Evolutionary conservation across 2,888 invertebrate species (phyloP), one percentile per base, ranked within the genome.

Genomic region (Meteorus colon): DNA sequence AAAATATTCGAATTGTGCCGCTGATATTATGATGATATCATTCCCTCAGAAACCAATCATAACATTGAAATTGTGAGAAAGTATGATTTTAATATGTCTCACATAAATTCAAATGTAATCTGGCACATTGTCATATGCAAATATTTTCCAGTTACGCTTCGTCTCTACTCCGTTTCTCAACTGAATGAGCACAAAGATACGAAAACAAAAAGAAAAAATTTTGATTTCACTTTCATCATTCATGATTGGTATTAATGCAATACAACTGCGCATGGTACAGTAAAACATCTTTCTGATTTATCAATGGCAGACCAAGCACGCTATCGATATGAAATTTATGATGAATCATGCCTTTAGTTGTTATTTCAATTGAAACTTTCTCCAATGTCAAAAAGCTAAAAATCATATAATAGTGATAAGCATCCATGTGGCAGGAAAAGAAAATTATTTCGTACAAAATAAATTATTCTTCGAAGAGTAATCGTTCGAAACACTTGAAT

Each of bases 381-480:
- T 62, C 8, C 41, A 12, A 41, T 41, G 41, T 8, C 41, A 41
- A 12, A 12, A 41, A 10, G 41, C 41, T 41, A 41, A 41, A 41
- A 41, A 41, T 41, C 41, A 41, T 41, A 41, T 12, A 1, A 41
- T 41, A 41, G 41, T 41, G 12, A 8, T 41, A 41, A 41, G 8
- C 41, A 41, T 41, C 12, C 41, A 41, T 41, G 41, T 41, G 41
- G 41, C 41, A 12, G 8, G 24, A 62, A 6, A 62, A 41, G 16
- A 62, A 67, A 27, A 31, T 19, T 29, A 19, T 62, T 62, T 62
- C 29, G n/a, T 29, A 31, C 16, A 16, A 14, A 60, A 62, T 29
- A 10, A 62, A 62, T 31, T 29, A 16, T 68, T n/a, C 16, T 6
- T 68, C 12, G 8, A 19, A 69, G 37, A 69, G 31, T 19, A 69